Conservation (phyloP, 2,113 vertebrate species). For the Callospermophilus lateralis region DNA sequence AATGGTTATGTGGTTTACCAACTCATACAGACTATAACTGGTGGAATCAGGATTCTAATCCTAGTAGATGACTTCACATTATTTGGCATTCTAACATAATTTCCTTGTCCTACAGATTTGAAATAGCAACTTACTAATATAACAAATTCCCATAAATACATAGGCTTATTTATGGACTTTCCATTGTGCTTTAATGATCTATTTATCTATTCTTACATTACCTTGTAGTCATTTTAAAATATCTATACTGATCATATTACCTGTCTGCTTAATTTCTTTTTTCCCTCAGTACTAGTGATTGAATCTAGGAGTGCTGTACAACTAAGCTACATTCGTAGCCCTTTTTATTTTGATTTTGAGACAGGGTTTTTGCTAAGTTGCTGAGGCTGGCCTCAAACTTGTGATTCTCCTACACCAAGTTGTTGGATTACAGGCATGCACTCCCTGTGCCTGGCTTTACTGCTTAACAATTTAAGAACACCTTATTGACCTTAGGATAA, state of each 20-base stretch:
- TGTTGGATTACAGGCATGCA: too few relatives aligned
- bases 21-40: neutral
- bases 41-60: neutral
- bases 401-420: too few relatives aligned
- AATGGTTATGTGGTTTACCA: conserved; percentile 7
- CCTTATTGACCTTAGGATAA: neutral
- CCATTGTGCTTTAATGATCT: neutral
- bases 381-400: too few relatives aligned
- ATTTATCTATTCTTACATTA: neutral
- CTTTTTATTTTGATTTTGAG: too few relatives aligned
- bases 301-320: too few relatives aligned
- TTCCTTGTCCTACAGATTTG: neutral
- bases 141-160: conserved; percentile 8
- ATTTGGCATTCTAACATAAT: conserved; percentile 8
- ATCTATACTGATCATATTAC: conserved; percentile 24
- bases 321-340: too few relatives aligned
- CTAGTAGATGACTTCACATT: neutral
- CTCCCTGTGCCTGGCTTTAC: too few relatives aligned
- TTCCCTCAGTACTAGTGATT: too few relatives aligned
- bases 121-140: conserved; percentile 20
- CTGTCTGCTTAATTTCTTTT: neutral
- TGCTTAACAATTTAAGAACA: neutral
- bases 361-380: too few relatives aligned
- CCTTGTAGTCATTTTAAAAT: neutral
- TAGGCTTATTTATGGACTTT: neutral